Percentiles rank a stretch among this genome's conserved stretches.
These are phyloP conservation scores for Sula dactylatra DNA, from an alignment of 2,113 vertebrate genomes.

Conservation along the genomic window DNA sequence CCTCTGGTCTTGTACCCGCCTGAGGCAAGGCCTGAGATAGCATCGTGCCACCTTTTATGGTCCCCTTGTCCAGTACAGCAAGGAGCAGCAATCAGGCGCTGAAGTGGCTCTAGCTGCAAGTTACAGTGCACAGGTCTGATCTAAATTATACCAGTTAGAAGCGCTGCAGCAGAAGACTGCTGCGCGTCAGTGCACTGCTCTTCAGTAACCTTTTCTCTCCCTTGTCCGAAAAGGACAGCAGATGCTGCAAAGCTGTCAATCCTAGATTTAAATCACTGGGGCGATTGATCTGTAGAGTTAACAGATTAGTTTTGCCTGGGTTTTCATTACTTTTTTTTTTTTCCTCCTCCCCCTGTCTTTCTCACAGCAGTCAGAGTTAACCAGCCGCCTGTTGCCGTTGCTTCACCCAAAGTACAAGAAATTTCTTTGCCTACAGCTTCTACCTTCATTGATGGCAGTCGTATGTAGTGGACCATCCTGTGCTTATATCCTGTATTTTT, in stretches of 20 bases:
- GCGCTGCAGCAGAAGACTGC: background rate
- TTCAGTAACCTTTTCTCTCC: background rate
- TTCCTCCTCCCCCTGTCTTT: fast-evolving
- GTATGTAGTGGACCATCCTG: conserved; percentile 65
- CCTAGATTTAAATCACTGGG: background rate
- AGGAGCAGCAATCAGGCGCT: background rate
- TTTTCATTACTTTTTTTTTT: background rate
- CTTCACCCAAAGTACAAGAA: conserved; percentile 74
- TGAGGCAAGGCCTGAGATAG: background rate
- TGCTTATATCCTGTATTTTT: background rate
- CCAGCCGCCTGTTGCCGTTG: conserved; percentile 72
- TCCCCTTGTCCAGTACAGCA: background rate
- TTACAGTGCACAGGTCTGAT: background rate
- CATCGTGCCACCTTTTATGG: background rate
- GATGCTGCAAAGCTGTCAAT: background rate
- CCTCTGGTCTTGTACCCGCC: background rate
- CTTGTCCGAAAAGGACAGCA: background rate
- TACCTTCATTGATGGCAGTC: conserved; percentile 78
- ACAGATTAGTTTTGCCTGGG: background rate
- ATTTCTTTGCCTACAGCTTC: conserved; percentile 69
- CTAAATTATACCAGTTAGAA: background rate
- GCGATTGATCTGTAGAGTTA: background rate
- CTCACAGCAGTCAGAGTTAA: conserved; percentile 70
- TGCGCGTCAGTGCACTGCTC: fast-evolving
- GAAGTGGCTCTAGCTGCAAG: fast-evolving